phyloP scores from a whole-genome alignment of 2,113 vertebrate species.

The Platysteira castanea region DNA sequence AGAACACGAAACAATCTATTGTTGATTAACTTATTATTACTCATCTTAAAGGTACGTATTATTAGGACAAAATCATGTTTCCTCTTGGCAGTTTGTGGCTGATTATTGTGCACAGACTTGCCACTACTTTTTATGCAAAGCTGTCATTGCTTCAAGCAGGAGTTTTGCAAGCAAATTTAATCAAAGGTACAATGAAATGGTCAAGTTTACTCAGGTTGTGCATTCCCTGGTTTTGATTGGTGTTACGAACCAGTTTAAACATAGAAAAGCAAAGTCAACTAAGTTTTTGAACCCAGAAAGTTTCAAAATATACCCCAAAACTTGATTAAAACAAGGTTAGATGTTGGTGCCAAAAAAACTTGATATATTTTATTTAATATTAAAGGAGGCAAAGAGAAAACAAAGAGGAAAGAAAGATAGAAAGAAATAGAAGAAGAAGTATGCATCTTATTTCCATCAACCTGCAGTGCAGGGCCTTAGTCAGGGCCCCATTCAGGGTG shows the following conservation, averaged over 20 bases:
- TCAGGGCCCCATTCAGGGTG: neutral
- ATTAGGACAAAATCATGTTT: neutral
- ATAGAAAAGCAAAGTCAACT: neutral
- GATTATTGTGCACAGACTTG: neutral
- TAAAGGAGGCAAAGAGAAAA: neutral
- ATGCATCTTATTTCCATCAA: too few species aligned
- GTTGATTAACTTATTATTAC: neutral
- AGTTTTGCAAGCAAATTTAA: neutral
- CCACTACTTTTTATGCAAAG: neutral
- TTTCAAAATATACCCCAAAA: fast-evolving
- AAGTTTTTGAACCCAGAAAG: fast-evolving
- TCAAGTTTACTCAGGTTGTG: neutral
- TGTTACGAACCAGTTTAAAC: fast-evolving
- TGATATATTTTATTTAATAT: neutral
- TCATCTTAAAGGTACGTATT: neutral
- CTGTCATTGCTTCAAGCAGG: neutral
- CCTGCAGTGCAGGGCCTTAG: fast-evolving
- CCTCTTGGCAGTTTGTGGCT: neutral
- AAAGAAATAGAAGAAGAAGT: neutral
- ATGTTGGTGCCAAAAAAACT: neutral
- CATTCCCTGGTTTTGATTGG: neutral
- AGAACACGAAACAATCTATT: neutral
- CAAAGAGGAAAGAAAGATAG: neutral
- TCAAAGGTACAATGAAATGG: neutral
- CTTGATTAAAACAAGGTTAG: neutral